Evolutionary conservation across 1,140 invertebrate genomes (phyloP).

Genomic region (Plodia interpunctella): DNA sequence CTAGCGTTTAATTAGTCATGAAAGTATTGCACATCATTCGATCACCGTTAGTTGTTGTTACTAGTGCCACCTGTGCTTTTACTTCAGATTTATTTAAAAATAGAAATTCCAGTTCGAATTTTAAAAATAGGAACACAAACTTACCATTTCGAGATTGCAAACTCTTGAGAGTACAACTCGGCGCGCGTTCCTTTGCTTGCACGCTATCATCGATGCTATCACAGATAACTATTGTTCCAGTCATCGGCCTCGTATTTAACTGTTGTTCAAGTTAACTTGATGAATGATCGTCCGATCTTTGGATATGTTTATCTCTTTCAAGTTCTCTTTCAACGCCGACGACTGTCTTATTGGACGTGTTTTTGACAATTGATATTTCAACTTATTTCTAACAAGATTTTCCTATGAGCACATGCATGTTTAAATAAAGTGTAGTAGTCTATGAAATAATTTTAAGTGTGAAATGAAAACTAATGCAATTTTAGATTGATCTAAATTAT

Average conservation of each 20-base stretch:
- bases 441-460: too few species aligned
- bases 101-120: too few species aligned
- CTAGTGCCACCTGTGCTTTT: neutral
- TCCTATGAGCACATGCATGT: too few species aligned
- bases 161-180: constrained; percentile 6
- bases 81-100: neutral
- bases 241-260: constrained; percentile 39
- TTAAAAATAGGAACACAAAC: too few species aligned
- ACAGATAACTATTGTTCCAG: constrained; percentile 43
- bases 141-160: neutral
- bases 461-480: neutral
- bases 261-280: constrained; percentile 45
- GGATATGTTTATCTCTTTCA: constrained; percentile 42
- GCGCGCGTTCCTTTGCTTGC: constrained; percentile 25
- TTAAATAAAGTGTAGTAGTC: too few species aligned
- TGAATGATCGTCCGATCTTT: constrained; percentile 33
- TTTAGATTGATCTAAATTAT: constrained; percentile 3
- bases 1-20: too few species aligned
- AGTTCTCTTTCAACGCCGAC: neutral
- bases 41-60: too few species aligned
- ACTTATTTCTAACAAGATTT: constrained; percentile 8
- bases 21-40: too few species aligned
- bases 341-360: constrained; percentile 31
- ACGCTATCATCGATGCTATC: constrained; percentile 44
- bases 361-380: too few species aligned